phyloP scores from a whole-genome alignment of 1,140 invertebrate species.

The Nylanderia fulva region DNA sequence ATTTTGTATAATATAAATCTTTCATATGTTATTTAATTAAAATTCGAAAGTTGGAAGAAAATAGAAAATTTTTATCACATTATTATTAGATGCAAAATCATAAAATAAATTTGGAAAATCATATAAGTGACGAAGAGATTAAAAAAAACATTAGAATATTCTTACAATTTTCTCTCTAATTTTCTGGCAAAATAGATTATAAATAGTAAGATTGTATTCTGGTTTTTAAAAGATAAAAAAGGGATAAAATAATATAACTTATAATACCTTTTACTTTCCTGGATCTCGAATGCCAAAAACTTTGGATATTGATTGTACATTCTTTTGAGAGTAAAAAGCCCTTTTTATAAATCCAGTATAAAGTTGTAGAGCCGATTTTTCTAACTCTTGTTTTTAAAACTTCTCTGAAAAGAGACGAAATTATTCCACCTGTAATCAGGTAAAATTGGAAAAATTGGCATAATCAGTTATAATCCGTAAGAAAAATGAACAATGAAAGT shows the following conservation, averaged over 20 bases:
- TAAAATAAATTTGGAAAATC: not conserved
- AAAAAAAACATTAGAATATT: too few species aligned
- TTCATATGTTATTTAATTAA: too few species aligned
- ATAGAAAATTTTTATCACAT: not conserved
- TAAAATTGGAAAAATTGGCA: too few species aligned
- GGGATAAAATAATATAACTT: not conserved
- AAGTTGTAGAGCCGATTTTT: too few species aligned
- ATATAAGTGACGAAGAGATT: too few species aligned
- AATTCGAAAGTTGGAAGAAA: not conserved
- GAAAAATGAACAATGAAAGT: too few species aligned
- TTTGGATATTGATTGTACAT: not conserved
- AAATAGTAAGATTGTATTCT: too few species aligned
- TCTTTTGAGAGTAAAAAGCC: slow-evolving; percentile 24
- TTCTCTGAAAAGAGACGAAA: too few species aligned
- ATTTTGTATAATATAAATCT: not conserved
- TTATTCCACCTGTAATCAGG: too few species aligned
- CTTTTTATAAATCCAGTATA: too few species aligned
- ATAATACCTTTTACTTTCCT: not conserved
- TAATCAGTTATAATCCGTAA: too few species aligned
- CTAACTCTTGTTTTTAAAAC: too few species aligned
- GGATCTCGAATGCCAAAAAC: not conserved
- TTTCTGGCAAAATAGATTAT: not conserved
- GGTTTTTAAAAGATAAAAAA: not conserved
- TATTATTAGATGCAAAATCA: not conserved
- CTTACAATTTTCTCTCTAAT: not conserved